These are phyloP conservation scores for Hetaerina americana DNA, from an alignment of 1,140 invertebrate genomes.

Conservation along the genomic window DNA sequence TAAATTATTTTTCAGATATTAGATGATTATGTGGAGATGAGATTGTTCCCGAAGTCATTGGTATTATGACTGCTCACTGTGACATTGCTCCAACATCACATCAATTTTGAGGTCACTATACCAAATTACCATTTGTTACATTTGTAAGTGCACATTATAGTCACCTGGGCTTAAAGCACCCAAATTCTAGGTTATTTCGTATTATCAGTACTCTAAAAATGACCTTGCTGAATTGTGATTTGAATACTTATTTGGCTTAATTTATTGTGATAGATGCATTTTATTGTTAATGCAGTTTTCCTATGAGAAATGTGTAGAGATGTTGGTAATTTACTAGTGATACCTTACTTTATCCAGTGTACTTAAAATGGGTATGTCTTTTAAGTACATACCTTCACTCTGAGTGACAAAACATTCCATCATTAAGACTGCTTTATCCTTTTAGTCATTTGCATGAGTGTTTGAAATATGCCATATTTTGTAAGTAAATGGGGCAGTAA, in stretches of 20 bases:
- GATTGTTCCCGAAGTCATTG: constrained; percentile 44
- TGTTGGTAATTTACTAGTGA: neutral
- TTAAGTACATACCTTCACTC: neutral
- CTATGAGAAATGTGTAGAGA: neutral
- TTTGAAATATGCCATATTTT: neutral
- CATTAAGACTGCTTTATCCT: neutral
- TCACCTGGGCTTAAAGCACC: neutral
- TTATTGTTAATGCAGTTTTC: neutral
- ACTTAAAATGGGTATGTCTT: neutral
- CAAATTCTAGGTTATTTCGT: neutral
- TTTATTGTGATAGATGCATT: neutral
- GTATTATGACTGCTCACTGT: constrained; percentile 9
- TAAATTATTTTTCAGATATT: constrained; percentile 38
- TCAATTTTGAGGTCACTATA: neutral
- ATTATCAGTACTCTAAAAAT: neutral
- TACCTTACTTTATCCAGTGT: neutral
- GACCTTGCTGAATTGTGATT: neutral
- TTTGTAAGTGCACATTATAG: neutral
- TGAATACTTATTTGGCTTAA: neutral
- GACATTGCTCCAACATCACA: neutral
- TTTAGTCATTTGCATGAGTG: neutral
- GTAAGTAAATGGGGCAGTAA: neutral
- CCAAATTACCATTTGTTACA: neutral
- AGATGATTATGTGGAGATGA: constrained; percentile 54
- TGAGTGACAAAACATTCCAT: neutral